Conservation (phyloP, 2,113 vertebrate genomes). For the Globicephala melas region DNA sequence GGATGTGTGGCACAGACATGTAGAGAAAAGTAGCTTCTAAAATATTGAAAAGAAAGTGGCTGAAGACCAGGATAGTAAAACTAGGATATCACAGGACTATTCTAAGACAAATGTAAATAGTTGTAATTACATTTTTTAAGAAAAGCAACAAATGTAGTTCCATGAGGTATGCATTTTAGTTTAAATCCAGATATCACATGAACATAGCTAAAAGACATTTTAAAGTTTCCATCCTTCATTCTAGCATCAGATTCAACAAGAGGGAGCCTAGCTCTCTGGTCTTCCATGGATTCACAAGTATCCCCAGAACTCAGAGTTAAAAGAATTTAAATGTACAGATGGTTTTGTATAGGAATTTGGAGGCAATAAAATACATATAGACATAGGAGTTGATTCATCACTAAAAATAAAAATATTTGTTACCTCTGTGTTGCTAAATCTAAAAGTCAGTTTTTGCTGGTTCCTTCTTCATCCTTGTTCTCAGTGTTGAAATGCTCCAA, state of each 20-base stretch:
- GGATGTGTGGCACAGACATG: not conserved
- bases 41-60: not conserved
- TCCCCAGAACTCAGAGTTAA: not conserved
- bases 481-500: not conserved
- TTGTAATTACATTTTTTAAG: not conserved
- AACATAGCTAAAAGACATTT: not conserved
- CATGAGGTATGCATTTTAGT: not conserved
- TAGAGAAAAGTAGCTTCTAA: not conserved
- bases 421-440: not conserved
- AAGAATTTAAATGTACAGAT: conserved; percentile 23
- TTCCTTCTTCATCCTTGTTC: not conserved
- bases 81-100: not conserved
- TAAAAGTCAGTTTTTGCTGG: not conserved
- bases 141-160: not conserved
- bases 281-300: not conserved
- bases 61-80: not conserved
- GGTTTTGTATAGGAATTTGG: not conserved
- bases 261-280: not conserved
- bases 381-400: not conserved
- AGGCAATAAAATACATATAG: not conserved
- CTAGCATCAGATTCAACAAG: not conserved
- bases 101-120: not conserved
- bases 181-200: not conserved
- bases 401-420: conserved; percentile 15
- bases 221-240: not conserved